Base-by-base conservation (phyloP, 2,113 vertebrate species). In the Uropsilus gracilis region DNA sequence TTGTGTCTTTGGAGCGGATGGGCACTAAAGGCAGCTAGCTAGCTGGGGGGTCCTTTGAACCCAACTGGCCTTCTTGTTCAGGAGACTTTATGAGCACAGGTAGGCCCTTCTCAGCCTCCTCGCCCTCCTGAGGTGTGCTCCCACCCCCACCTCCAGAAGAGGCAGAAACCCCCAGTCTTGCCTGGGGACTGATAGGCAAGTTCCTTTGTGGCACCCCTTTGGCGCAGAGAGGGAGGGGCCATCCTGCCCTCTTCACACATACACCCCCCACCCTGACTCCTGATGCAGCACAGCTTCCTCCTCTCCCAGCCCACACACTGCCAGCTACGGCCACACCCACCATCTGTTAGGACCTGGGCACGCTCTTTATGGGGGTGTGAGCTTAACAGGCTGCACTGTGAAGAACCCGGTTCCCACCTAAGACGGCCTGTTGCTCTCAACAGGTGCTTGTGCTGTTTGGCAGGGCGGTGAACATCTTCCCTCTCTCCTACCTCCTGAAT, bases 391-490 rank as follows among this genome's bases (percentile, higher is more conserved):
- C 59, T 59, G 18, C 42, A 8, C 0, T 68, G 26, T n/a, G 32
- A 18, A 71, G 48, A 48, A 1, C 39, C 22, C 1, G 92, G 24
- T 37, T 42, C 32, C 24, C 14, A 0, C 6, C 72, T 78, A 1
- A 83, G 14, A 48, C 53, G 28, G 0, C 84, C 17, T 73, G 26
- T 95, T 97, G 90, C 95, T 93, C 0, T 94, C 96, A 73, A 89
- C 97, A 99, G 99, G 98, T 99, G 42, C 98, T 99, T 85, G 99
- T 99, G 78, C 98, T 99, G 61, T 98, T 99, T 5, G 99, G 99
- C 77, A 98, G 99, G 97, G 99, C 99, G 0, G 98, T 99, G 90
- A 99, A 99, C 97, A 99, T 99, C 97, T 99, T 99, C 94, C 99
- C 99, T 0, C 98, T 99, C 42, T 99, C 99, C 26, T 99, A 99